phyloP scores from a whole-genome alignment of 2,888 invertebrate species.

The Neoscelio sp. region DNA sequence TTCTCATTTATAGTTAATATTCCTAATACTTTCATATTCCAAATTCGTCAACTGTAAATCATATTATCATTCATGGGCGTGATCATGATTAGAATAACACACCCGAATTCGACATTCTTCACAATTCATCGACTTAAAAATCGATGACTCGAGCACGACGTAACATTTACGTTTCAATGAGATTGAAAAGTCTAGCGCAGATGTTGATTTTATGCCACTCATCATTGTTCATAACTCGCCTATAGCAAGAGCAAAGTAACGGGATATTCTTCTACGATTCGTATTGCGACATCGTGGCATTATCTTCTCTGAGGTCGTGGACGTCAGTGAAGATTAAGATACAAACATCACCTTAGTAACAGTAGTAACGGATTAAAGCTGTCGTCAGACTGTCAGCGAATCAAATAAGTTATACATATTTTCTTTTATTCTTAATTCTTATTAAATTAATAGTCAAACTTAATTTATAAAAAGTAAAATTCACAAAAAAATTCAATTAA shows the following conservation, averaged over 20 bases:
- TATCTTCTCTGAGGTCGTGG: conserved; percentile 63
- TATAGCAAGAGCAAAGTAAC: conserved; percentile 55
- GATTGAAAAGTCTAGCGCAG: conserved; percentile 3
- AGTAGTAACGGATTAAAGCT: conserved; percentile 44
- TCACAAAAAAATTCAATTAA: too few species aligned
- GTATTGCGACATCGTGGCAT: conserved; percentile 53
- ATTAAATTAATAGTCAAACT: conserved; percentile 24
- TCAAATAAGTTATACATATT: conserved; percentile 34
- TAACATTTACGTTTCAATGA: conserved; percentile 35
- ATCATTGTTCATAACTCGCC: conserved; percentile 55
- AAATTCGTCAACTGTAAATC: conserved; percentile 29
- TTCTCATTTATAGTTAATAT: conserved; percentile 19
- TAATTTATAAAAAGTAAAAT: conserved; percentile 13
- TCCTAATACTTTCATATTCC: conserved; percentile 35
- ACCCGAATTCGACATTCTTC: conserved; percentile 45
- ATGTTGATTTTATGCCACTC: conserved; percentile 24
- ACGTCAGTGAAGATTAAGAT: too few species aligned
- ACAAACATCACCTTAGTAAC: conserved; percentile 53
- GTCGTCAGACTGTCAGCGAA: conserved; percentile 48
- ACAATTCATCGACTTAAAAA: neutral
- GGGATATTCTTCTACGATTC: conserved; percentile 52
- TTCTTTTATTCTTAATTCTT: conserved; percentile 5
- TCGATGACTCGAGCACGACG: neutral
- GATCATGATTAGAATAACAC: conserved; percentile 33
- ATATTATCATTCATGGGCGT: conserved; percentile 54